A percentile compares a stretch with the other conserved stretches of the same genome.
These are phyloP conservation scores for Enteromius treurensis DNA, from an alignment of 2,797 vertebrate genomes.

Conservation along the genomic window DNA sequence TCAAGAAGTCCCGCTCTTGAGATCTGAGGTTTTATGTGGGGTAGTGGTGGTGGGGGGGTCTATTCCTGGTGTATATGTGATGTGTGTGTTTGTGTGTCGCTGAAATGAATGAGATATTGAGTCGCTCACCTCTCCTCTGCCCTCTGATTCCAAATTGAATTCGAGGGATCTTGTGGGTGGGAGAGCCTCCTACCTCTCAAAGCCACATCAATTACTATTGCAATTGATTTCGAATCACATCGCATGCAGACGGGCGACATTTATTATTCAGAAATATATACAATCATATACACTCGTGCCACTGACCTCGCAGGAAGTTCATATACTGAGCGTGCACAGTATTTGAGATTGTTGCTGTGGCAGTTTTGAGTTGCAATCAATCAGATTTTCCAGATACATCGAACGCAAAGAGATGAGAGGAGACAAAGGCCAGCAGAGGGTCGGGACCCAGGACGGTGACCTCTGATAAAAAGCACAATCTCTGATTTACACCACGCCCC, in stretches of 20 bases:
- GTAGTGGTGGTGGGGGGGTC: constrained; percentile 32
- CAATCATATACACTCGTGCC: not conserved
- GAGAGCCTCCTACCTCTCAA: constrained; percentile 73
- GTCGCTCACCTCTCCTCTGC: constrained; percentile 54
- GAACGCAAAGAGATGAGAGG: constrained; percentile 29
- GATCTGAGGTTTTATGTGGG: constrained; percentile 41
- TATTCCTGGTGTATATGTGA: constrained; percentile 38
- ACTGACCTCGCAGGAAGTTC: constrained; percentile 3
- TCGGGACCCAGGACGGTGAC: constrained; percentile 29
- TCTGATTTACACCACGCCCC: constrained; percentile 30
- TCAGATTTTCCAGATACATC: constrained; percentile 30
- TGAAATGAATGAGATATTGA: constrained; percentile 60
- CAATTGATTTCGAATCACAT: constrained; percentile 74
- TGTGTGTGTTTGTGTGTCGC: constrained; percentile 36
- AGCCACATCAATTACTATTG: constrained; percentile 78
- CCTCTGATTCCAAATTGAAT: constrained; percentile 77
- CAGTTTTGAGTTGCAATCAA: constrained; percentile 23
- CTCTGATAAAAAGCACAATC: constrained; percentile 39
- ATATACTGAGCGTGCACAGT: not conserved
- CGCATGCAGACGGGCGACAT: constrained; percentile 58
- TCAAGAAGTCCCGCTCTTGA: constrained; percentile 50
- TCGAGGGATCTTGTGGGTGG: constrained; percentile 67
- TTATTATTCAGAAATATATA: constrained; percentile 44
- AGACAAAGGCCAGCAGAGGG: constrained; percentile 28
- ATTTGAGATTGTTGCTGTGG: not conserved